Evolutionary conservation across 2,113 vertebrate genomes (phyloP).

Genomic region (Lepisosteus oculatus): DNA sequence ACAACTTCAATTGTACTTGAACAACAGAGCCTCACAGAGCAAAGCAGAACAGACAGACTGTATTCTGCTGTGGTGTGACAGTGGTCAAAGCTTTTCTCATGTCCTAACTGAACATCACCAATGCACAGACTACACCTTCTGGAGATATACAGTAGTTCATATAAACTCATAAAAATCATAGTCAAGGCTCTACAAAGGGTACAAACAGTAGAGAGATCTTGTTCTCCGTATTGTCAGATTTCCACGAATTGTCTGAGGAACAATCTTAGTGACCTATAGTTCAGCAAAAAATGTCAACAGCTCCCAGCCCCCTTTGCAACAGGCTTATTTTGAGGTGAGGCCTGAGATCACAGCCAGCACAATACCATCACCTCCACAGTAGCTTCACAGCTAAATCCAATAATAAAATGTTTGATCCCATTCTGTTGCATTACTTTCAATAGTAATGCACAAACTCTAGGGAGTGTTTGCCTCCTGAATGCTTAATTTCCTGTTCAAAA

Average conservation of each 20-base stretch:
- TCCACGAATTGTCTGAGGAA: background rate
- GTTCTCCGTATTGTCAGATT: background rate
- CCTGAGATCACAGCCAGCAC: background rate
- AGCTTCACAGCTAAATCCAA: slow-evolving; percentile 1
- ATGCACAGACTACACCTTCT: no score
- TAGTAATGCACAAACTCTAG: background rate
- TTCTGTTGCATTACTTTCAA: background rate
- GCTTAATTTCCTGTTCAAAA: slow-evolving; percentile 1
- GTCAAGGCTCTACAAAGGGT: no score
- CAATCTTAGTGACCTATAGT: background rate
- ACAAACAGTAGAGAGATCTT: no score
- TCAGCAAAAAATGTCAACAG: background rate
- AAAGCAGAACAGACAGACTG: no score
- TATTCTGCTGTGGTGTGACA: no score
- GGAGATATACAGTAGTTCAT: no score
- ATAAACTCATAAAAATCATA: no score
- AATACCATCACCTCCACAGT: background rate
- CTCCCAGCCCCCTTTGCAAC: background rate
- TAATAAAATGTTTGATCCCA: slow-evolving; percentile 1
- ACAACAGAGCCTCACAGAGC: no score
- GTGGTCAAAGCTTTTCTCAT: no score
- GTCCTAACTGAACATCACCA: no score
- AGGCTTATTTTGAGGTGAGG: background rate
- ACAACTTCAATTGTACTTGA: no score
- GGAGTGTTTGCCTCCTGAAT: background rate